Conservation (phyloP, 2,888 invertebrate species). For the Noctua pronuba region DNA sequence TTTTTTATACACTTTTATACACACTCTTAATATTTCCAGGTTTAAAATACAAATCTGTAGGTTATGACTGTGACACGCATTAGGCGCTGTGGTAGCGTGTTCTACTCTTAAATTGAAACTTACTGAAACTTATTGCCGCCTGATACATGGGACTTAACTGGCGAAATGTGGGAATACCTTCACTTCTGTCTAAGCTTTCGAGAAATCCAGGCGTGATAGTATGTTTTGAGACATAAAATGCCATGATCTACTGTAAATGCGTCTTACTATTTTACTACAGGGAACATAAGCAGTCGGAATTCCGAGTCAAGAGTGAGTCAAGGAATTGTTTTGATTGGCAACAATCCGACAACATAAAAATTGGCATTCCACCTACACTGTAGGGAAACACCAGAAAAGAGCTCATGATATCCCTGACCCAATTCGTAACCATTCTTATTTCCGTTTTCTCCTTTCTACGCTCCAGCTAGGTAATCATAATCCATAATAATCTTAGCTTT, state of each 20-base stretch:
- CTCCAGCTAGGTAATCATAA: neutral
- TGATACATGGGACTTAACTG: neutral
- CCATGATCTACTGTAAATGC: neutral
- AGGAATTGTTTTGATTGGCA: conserved; percentile 32
- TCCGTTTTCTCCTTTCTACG: neutral
- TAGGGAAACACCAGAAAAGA: neutral
- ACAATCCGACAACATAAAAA: neutral
- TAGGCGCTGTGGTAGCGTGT: conserved; percentile 14
- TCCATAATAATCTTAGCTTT: too few relatives aligned
- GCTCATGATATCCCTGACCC: neutral
- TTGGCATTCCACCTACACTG: neutral
- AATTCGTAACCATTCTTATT: neutral
- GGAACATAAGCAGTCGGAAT: conserved; percentile 5
- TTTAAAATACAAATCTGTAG: neutral
- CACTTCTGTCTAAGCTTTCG: neutral
- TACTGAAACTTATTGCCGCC: too few relatives aligned
- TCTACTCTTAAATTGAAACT: conserved; percentile 7
- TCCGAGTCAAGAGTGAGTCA: neutral
- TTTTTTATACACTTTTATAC: neutral
- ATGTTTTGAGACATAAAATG: neutral
- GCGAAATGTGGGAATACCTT: neutral
- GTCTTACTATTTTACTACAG: neutral
- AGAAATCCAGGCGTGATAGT: neutral
- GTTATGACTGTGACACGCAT: neutral
- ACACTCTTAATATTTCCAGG: neutral